These are phyloP conservation scores for Loxodonta africana DNA, from an alignment of 2,113 vertebrate species.

Conservation along the genomic window DNA sequence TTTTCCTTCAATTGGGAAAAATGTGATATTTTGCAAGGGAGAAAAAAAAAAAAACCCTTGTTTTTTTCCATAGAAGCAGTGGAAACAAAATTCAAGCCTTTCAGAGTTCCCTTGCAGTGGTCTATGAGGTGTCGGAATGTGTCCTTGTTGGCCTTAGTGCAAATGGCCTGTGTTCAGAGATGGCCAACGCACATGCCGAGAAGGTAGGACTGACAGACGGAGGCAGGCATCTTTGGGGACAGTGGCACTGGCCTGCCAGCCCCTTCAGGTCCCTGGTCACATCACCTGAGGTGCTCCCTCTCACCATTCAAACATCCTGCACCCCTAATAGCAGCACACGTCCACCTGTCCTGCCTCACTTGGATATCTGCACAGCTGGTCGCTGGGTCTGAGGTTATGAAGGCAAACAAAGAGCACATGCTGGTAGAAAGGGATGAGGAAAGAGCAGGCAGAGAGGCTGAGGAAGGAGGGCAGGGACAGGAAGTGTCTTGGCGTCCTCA, in stretches of 20 bases:
- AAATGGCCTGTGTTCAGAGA: background rate
- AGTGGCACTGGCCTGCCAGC: background rate
- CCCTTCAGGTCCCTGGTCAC: background rate
- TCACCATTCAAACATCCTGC: background rate
- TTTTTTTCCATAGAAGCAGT: conserved; percentile 22
- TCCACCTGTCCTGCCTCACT: background rate
- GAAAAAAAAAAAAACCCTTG: background rate
- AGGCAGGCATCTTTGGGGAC: accelerated
- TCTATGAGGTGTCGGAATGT: background rate
- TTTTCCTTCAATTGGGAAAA: conserved; percentile 79
- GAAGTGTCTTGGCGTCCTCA: background rate
- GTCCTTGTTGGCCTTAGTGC: background rate
- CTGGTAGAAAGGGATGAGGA: background rate
- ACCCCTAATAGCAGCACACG: background rate
- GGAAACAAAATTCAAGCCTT: conserved; percentile 60
- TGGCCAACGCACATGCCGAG: accelerated
- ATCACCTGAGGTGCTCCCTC: accelerated
- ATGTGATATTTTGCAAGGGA: conserved; percentile 68
- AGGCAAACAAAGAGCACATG: background rate
- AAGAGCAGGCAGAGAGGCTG: background rate
- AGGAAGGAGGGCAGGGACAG: background rate
- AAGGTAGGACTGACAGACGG: accelerated
- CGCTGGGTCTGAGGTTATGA: background rate
- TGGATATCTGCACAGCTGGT: background rate
- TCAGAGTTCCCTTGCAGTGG: background rate